Evolutionary conservation across 2,888 invertebrate species (phyloP).

Genomic region (Erannis defoliaria): DNA sequence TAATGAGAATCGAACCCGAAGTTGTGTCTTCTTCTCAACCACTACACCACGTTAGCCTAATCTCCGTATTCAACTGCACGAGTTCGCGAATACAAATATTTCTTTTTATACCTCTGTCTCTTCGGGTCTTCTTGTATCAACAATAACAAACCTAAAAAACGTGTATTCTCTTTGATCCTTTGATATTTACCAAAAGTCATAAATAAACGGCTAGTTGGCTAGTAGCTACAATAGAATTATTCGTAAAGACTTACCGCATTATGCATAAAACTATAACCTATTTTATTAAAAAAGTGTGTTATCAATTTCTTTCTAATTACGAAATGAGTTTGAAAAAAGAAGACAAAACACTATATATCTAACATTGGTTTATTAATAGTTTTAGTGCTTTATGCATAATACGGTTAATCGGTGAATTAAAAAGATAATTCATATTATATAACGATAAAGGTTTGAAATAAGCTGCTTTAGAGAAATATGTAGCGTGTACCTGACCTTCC

Average conservation of each 20-base stretch:
- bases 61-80: not conserved
- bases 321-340: no score
- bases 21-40: no score
- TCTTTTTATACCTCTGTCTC: conserved; percentile 12
- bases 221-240: not conserved
- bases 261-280: no score
- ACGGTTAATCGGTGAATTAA: not conserved
- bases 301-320: no score
- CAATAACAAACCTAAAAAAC: conserved; percentile 27
- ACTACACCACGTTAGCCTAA: not conserved
- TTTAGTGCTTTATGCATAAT: no score
- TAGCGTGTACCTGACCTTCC: no score
- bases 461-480: not conserved
- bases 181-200: conserved; percentile 14
- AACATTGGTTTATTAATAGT: no score
- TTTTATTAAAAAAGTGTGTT: no score
- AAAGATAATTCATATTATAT: no score
- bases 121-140: conserved; percentile 13
- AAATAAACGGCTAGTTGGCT: conserved; percentile 2
- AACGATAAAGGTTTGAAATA: not conserved
- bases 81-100: not conserved
- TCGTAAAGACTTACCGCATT: not conserved
- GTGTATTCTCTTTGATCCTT: conserved; percentile 41
- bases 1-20: no score
- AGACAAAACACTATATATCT: no score